Percentiles rank a stretch among this genome's conserved stretches.
Conservation (phyloP, 2,797 vertebrate species). For the Cirrhinus molitorella region DNA sequence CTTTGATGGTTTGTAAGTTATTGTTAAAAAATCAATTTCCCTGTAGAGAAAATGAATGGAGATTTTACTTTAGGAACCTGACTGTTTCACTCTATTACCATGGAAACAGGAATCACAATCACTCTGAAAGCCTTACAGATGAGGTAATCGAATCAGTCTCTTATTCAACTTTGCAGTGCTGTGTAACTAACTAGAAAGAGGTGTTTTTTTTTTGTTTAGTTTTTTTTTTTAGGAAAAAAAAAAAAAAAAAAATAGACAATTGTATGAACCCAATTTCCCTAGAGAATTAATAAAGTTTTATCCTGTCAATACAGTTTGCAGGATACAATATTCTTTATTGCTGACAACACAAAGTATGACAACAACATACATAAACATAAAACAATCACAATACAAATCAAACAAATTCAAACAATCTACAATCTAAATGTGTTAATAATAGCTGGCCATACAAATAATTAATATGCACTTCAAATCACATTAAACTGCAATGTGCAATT, state of each 20-base stretch:
- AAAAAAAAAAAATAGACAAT: too few relatives aligned
- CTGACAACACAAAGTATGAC: not conserved
- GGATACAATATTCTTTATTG: not conserved
- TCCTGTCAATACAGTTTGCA: not conserved
- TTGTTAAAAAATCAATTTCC: not conserved
- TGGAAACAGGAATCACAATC: not conserved
- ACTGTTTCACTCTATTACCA: slow-evolving; percentile 1
- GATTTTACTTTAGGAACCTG: not conserved
- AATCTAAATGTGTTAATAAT: not conserved
- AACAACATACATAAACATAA: not conserved
- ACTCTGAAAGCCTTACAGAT: not conserved
- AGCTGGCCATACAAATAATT: not conserved
- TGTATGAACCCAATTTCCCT: not conserved
- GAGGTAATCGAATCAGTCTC: not conserved
- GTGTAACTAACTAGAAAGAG: not conserved
- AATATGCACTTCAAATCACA: not conserved
- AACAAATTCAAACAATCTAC: not conserved
- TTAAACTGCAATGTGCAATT: too few relatives aligned
- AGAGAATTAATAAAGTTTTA: not conserved
- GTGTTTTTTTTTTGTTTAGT: not conserved
- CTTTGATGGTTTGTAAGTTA: not conserved
- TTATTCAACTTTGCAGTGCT: not conserved
- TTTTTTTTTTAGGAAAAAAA: not conserved
- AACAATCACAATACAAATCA: not conserved
- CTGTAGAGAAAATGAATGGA: not conserved